phyloP scores from a whole-genome alignment of 2,113 vertebrate species.

The Cyprinodon brontotheroides region DNA sequence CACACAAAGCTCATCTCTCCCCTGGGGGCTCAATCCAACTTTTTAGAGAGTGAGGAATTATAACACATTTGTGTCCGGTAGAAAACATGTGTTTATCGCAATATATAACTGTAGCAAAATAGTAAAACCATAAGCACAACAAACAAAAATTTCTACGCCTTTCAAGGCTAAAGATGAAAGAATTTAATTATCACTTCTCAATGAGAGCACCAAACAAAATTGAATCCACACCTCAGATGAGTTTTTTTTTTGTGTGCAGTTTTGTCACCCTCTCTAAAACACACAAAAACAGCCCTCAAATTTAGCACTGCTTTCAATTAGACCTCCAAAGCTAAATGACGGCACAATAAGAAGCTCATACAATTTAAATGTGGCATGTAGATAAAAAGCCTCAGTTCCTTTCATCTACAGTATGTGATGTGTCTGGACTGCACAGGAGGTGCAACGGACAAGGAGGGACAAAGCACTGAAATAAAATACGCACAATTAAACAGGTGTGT shows the following conservation, averaged over 20 bases:
- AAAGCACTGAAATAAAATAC: constrained; percentile 51
- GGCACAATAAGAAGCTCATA: constrained; percentile 65
- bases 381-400: constrained; percentile 53
- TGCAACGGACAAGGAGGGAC: constrained; percentile 39
- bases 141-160: constrained; percentile 22
- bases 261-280: constrained; percentile 18
- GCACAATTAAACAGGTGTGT: constrained; percentile 64
- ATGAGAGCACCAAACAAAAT: constrained; percentile 11
- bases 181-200: constrained; percentile 8
- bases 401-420: constrained; percentile 57
- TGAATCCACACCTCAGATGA: constrained; percentile 2
- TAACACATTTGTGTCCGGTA: constrained; percentile 57
- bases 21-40: constrained; percentile 54
- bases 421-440: constrained; percentile 45
- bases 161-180: constrained; percentile 9
- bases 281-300: constrained; percentile 25
- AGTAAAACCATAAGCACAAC: background rate
- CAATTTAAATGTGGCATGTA: constrained; percentile 67
- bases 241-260: background rate
- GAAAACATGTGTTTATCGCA: constrained; percentile 22
- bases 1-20: constrained; percentile 56
- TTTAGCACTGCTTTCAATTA: constrained; percentile 63
- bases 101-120: constrained; percentile 26
- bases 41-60: constrained; percentile 51
- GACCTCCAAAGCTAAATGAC: constrained; percentile 51